Evolutionary conservation across 2,797 vertebrate genomes (phyloP).

Genomic region (Molossus alvarezi): DNA sequence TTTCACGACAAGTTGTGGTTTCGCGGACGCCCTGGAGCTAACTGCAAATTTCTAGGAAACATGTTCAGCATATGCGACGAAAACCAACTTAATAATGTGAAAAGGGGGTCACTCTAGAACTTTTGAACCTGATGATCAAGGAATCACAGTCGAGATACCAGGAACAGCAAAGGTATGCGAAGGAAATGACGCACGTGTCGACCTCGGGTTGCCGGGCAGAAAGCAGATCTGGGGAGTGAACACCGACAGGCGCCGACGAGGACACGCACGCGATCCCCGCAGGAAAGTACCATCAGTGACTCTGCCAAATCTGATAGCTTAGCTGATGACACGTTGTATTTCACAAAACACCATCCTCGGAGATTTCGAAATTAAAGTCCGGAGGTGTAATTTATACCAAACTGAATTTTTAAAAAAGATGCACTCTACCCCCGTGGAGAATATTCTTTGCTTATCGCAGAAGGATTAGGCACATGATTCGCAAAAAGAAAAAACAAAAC

Average conservation of each 20-base stretch:
- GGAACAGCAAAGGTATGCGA: not conserved
- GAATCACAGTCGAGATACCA: conserved; percentile 31
- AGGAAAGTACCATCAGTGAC: conserved; percentile 63
- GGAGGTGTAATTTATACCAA: conserved; percentile 28
- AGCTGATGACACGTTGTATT: conserved; percentile 4
- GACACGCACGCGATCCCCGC: not conserved
- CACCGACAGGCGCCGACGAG: no score
- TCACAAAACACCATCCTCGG: not conserved
- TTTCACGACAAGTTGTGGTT: not conserved
- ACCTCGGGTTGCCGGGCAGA: not conserved
- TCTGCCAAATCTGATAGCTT: conserved; percentile 44
- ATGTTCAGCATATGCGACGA: not conserved
- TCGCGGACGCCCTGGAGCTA: not conserved
- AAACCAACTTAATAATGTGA: conserved; percentile 14
- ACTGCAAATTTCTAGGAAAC: not conserved
- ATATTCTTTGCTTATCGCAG: not conserved
- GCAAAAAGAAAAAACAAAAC: not conserved
- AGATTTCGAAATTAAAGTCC: conserved; percentile 58
- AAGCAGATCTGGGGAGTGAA: not conserved
- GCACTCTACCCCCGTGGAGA: not conserved
- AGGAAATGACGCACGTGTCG: not conserved
- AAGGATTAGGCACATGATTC: not conserved
- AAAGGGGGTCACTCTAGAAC: not conserved
- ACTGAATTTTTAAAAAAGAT: not conserved
- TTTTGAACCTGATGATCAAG: not conserved